These are phyloP conservation scores for Chelonia mydas DNA, from an alignment of 2,797 vertebrate genomes.

Conservation along the genomic window DNA sequence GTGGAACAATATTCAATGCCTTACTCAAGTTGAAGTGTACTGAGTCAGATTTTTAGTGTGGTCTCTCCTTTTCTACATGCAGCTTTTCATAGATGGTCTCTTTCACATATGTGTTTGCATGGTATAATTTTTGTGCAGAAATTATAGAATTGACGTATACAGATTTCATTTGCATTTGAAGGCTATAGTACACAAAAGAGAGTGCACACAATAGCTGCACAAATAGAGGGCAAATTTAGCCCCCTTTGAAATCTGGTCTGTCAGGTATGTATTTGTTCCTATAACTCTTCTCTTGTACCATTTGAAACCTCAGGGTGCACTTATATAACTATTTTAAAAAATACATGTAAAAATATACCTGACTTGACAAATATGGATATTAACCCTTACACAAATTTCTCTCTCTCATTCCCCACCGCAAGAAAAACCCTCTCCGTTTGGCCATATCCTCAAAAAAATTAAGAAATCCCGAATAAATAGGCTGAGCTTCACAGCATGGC, in stretches of 20 bases:
- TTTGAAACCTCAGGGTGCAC: background rate
- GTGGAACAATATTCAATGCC: background rate
- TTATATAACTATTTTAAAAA: background rate
- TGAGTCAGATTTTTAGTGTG: background rate
- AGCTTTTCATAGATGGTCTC: background rate
- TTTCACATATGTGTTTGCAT: background rate
- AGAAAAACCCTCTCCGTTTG: too few species aligned
- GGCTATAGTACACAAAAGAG: background rate
- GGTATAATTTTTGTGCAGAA: background rate
- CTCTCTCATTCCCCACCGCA: too few species aligned
- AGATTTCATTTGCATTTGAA: background rate
- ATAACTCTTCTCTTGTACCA: background rate
- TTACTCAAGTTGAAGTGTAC: background rate
- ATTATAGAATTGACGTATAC: background rate
- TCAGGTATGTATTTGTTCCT: background rate
- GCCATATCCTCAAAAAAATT: too few species aligned
- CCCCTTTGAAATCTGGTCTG: background rate
- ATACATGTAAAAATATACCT: too few species aligned
- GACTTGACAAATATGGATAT: too few species aligned
- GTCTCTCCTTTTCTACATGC: background rate
- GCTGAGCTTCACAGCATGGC: too few species aligned
- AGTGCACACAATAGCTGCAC: background rate
- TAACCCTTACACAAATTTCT: too few species aligned
- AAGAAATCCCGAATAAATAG: too few species aligned
- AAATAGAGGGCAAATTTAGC: background rate